Percentiles rank a stretch among this genome's conserved stretches.
Evolutionary conservation across 2,888 invertebrate genomes (phyloP).

Genomic region (Chalcosyrphus nemorum): DNA sequence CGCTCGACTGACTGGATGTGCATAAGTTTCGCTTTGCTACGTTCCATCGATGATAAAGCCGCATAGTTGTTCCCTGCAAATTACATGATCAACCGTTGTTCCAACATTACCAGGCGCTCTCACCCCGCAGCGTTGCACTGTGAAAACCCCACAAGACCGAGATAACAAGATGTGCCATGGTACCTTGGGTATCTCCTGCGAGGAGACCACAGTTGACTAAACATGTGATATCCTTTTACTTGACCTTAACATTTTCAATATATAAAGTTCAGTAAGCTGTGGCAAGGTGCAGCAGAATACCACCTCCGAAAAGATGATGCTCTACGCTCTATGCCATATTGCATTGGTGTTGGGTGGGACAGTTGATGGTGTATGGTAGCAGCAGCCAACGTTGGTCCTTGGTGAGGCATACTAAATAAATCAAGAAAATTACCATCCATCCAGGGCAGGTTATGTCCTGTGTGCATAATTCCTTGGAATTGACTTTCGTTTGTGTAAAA

Average conservation of each 20-base stretch:
- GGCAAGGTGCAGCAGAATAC: not conserved
- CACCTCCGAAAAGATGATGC: slow-evolving; percentile 13
- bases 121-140: slow-evolving; percentile 11
- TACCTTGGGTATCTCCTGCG: slow-evolving; percentile 2
- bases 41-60: slow-evolving; percentile 36
- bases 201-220: slow-evolving; percentile 45
- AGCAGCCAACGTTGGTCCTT: slow-evolving; percentile 60
- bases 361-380: not conserved
- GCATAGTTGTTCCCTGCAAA: slow-evolving; percentile 28
- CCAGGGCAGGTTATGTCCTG: slow-evolving; percentile 70
- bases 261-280: slow-evolving; percentile 48
- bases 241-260: slow-evolving; percentile 65
- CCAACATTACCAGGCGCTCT: slow-evolving; percentile 5
- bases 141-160: slow-evolving; percentile 19
- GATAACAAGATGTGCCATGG: slow-evolving; percentile 34
- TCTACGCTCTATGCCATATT: slow-evolving; percentile 30
- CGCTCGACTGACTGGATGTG: slow-evolving; percentile 18
- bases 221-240: slow-evolving; percentile 67
- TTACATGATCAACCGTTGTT: slow-evolving; percentile 58
- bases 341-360: not conserved
- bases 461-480: slow-evolving; percentile 72
- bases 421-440: slow-evolving; percentile 72
- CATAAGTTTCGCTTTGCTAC: slow-evolving; percentile 23
- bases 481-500: slow-evolving; percentile 69
- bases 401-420: slow-evolving; percentile 70